phyloP scores from a whole-genome alignment of 37 sponge, comb jelly and placozoan genomes.

The Tethya wilhelma region DNA sequence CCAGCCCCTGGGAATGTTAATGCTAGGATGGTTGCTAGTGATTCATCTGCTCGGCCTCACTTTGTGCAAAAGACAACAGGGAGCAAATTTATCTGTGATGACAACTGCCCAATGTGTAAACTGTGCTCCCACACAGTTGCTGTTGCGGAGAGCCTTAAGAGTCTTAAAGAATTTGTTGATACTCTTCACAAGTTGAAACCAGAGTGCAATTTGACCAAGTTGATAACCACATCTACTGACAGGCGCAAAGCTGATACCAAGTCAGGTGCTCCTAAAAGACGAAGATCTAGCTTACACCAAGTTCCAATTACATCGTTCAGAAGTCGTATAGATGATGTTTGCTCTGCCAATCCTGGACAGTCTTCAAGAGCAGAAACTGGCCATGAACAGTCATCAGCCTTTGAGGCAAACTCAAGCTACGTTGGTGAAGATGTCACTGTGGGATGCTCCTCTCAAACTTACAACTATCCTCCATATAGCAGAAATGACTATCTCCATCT shows the following conservation, averaged over 20 bases:
- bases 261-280: not conserved
- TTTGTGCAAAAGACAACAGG: too few relatives aligned
- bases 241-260: not conserved
- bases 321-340: not conserved
- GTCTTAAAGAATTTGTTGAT: too few relatives aligned
- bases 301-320: not conserved
- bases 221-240: not conserved
- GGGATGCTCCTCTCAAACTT: not conserved
- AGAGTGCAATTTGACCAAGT: not conserved
- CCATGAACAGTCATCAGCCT: not conserved
- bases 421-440: not conserved
- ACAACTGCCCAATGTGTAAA: too few relatives aligned
- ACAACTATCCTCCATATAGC: not conserved
- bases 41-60: too few relatives aligned
- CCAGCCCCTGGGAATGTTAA: too few relatives aligned
- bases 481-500: not conserved
- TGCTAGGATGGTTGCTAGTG: too few relatives aligned
- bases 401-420: not conserved
- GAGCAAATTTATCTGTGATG: too few relatives aligned
- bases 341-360: not conserved
- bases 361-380: not conserved
- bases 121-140: too few relatives aligned
- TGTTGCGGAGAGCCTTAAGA: too few relatives aligned
- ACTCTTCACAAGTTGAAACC: not conserved
- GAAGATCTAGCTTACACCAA: not conserved